phyloP scores from a whole-genome alignment of 2,888 invertebrate species.

The Hirudinaria manillensis region DNA sequence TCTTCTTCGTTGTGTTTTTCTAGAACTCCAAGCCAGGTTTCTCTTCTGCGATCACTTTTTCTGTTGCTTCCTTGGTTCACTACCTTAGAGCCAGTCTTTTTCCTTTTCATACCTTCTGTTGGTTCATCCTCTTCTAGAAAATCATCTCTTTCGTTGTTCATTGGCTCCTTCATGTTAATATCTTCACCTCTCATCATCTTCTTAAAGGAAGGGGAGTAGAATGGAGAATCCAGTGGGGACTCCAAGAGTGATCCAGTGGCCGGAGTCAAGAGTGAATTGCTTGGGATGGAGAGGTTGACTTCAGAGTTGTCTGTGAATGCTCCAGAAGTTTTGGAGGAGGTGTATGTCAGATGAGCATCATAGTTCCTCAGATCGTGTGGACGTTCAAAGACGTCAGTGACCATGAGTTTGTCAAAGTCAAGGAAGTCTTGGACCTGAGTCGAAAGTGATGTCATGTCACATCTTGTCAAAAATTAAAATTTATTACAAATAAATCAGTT shows the following conservation, averaged over 20 bases:
- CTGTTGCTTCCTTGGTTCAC: not conserved
- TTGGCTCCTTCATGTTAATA: not conserved
- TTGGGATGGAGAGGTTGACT: not conserved
- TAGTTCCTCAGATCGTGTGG: not conserved
- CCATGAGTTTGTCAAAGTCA: not conserved
- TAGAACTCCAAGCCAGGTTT: conserved; percentile 9
- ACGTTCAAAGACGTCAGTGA: not conserved
- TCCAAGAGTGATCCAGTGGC: not conserved
- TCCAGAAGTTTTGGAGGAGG: not conserved
- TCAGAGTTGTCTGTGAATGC: conserved; percentile 2
- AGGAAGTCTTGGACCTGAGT: conserved; percentile 4
- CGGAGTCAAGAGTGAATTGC: not conserved
- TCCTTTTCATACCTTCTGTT: not conserved
- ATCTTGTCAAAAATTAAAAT: not conserved
- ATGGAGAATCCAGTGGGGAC: not conserved
- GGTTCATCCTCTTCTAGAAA: not conserved
- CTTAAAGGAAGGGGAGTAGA: not conserved
- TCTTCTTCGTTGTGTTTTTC: not conserved
- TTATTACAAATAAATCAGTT: not conserved
- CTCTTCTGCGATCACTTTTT: not conserved
- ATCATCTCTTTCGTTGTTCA: not conserved
- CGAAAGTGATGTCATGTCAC: not conserved
- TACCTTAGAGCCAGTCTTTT: not conserved
- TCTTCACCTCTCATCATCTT: not conserved
- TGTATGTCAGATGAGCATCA: not conserved